Percentiles rank a stretch among this genome's conserved stretches.
phyloP scores from a whole-genome alignment of 2,888 invertebrate species.

The Tanytarsus gracilentus region DNA sequence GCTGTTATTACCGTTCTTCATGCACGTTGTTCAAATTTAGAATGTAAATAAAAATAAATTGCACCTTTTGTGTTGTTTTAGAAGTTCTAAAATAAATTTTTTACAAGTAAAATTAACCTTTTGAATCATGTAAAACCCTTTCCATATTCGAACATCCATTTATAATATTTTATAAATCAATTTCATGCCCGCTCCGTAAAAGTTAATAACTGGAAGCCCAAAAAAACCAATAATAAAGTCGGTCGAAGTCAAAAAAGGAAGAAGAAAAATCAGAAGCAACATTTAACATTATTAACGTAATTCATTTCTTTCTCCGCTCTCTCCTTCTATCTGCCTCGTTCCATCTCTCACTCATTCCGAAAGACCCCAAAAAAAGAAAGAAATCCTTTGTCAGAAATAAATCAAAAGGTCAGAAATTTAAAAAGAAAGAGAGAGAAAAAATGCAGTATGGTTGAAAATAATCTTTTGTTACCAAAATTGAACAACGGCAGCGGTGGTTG shows the following conservation, averaged over 20 bases:
- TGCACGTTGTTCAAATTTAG: too few species aligned
- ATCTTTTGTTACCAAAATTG: too few species aligned
- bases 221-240: too few species aligned
- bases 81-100: too few species aligned
- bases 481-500: too few species aligned
- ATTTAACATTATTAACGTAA: constrained; percentile 1
- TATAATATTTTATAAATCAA: too few species aligned
- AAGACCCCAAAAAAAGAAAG: background rate
- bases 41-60: too few species aligned
- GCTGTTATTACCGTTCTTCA: background rate
- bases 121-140: too few species aligned
- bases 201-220: background rate
- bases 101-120: too few species aligned
- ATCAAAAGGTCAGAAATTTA: constrained; percentile 5
- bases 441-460: background rate
- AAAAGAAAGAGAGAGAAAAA: background rate
- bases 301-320: background rate
- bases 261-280: constrained; percentile 3
- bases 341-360: background rate
- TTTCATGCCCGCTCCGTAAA: too few species aligned
- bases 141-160: too few species aligned
- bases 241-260: background rate
- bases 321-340: background rate
- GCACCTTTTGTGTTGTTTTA: background rate
- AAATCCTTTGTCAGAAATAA: constrained; percentile 10